Conservation (phyloP, 2,888 invertebrate genomes). For the Eupithecia abbreviata region DNA sequence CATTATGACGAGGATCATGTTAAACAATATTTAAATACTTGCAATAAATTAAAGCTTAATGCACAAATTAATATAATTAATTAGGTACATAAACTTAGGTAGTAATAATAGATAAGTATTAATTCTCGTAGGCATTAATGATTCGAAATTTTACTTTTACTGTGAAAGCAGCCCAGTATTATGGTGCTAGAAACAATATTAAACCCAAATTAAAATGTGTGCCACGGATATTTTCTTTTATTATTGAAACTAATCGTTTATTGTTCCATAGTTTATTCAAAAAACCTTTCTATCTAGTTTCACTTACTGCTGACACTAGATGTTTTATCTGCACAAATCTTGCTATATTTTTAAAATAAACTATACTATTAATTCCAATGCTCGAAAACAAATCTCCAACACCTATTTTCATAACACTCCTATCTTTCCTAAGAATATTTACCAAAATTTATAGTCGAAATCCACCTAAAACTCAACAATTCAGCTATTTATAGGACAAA, state of each 20-base stretch:
- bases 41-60: constrained; percentile 37
- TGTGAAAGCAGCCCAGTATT: constrained; percentile 9
- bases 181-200: constrained; percentile 17
- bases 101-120: constrained; percentile 3
- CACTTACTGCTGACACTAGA: neutral
- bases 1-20: constrained; percentile 21
- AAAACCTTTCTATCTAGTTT: neutral
- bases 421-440: constrained; percentile 4
- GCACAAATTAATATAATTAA: constrained; percentile 34
- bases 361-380: neutral
- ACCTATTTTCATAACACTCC: constrained; percentile 10
- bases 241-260: neutral
- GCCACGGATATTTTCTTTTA: constrained; percentile 7
- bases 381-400: neutral
- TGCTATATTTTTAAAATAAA: neutral
- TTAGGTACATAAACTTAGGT: constrained; percentile 20
- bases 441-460: neutral
- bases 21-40: constrained; percentile 26
- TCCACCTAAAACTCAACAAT: neutral
- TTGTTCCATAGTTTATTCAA: neutral
- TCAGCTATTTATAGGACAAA: constrained; percentile 9
- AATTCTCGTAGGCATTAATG: constrained; percentile 14
- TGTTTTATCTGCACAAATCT: constrained; percentile 6
- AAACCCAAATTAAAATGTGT: neutral
- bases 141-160: constrained; percentile 1